phyloP scores from a whole-genome alignment of 2,888 invertebrate genomes.

The Conops quadrifasciatus region DNA sequence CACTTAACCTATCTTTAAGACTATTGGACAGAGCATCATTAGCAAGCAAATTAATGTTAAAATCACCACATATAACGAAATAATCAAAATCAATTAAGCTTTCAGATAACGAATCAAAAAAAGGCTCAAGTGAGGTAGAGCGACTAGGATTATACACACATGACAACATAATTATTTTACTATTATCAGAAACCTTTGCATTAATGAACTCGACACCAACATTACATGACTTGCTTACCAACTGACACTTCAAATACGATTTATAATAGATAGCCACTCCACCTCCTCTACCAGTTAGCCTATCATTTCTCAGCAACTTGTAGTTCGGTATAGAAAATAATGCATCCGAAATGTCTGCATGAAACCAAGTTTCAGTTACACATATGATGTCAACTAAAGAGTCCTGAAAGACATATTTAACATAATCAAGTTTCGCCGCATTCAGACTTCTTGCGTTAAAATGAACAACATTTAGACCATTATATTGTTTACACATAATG shows the following conservation, averaged over 20 bases:
- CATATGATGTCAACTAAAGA: conserved; percentile 13
- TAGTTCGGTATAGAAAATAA: neutral
- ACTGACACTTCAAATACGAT: neutral
- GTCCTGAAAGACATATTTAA: neutral
- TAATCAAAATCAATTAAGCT: neutral
- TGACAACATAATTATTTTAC: neutral
- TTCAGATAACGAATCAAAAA: neutral
- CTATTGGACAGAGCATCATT: neutral
- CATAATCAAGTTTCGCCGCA: neutral
- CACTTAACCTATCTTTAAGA: neutral
- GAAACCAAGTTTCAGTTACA: neutral
- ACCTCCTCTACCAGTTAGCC: neutral
- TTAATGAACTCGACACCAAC: neutral
- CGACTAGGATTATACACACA: neutral
- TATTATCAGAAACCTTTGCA: neutral
- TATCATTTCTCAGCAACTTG: neutral
- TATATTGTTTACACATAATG: neutral
- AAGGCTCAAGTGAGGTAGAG: neutral
- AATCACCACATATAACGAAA: conserved; percentile 4
- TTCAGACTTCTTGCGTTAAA: conserved; percentile 2
- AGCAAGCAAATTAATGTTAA: neutral
- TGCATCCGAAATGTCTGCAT: too few relatives aligned
- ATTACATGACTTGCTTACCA: neutral
- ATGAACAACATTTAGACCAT: neutral
- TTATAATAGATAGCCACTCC: neutral